These are phyloP conservation scores for Bellardia bayeri DNA, from an alignment of 2,888 invertebrate species.

Conservation along the genomic window DNA sequence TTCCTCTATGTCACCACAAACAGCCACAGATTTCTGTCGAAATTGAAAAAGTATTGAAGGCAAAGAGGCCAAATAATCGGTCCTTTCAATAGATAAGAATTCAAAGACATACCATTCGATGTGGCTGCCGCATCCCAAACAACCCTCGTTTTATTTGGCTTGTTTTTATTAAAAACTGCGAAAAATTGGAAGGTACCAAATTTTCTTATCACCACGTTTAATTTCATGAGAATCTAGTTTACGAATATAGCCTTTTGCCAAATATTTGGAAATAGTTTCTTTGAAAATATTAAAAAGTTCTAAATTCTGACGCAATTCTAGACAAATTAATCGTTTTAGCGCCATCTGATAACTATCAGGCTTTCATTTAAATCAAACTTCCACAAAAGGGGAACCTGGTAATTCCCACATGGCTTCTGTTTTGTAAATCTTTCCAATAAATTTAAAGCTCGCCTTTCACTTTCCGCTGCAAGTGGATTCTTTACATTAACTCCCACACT, in stretches of 20 bases:
- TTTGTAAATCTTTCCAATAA: not conserved
- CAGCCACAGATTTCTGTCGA: slow-evolving; percentile 27
- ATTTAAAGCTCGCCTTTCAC: not conserved
- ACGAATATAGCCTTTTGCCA: slow-evolving; percentile 22
- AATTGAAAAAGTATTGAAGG: slow-evolving; percentile 45
- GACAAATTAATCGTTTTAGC: slow-evolving; percentile 2
- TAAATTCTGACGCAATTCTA: not conserved
- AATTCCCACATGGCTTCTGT: not conserved
- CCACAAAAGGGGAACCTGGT: not conserved
- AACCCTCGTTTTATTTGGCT: too few species aligned
- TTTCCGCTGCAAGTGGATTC: slow-evolving; percentile 18
- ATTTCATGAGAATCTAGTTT: slow-evolving; percentile 4
- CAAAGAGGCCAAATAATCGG: slow-evolving; percentile 33
- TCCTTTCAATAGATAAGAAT: slow-evolving; percentile 38
- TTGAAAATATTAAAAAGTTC: slow-evolving; percentile 1
- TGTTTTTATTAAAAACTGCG: too few species aligned
- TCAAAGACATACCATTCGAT: not conserved
- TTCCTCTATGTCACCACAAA: slow-evolving; percentile 41
- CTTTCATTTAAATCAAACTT: not conserved
- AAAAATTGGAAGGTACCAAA: not conserved
- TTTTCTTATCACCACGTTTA: not conserved
- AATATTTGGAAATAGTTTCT: not conserved
- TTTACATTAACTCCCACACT: slow-evolving; percentile 47
- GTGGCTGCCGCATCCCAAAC: too few species aligned
- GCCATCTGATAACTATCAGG: not conserved